Base-by-base conservation (phyloP, 2,113 vertebrate genomes). In the Jaculus jaculus region DNA sequence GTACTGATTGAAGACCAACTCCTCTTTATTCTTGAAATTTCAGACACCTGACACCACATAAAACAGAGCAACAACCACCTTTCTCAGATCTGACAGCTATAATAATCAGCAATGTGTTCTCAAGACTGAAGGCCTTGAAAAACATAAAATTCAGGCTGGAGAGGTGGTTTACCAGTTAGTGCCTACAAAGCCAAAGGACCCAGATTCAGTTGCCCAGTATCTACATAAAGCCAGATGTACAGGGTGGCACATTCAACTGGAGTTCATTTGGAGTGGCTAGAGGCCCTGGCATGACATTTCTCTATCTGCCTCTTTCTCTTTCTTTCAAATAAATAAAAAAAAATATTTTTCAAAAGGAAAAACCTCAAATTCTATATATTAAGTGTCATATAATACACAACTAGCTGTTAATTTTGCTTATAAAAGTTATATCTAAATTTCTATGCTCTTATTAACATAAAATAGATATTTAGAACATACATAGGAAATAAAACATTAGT, bases 401-500 rank as follows among this genome's bases (percentile, higher is more conserved):
- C 95, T 77, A 97, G 77, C 91, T 72, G 74, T 89, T 97, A 95
- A 87, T 94, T 97, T 96, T 97, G 94, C 91, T 96, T 97, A 96
- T 97, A 90, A 96, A 97, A 94, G 96, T 96, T 96, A 90, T 84
- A 92, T 79, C 23, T 95, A 95, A 94, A 98, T 98, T 98, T 2
- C 3, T 20, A 92, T 71, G 93, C 17, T 65, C 47, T 21, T 47
- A 96, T 96, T 97, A 96, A 47, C 85, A 91, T 83, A 86, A 95
- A 96, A 91, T 94, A 79, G 88, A 80, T 90, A 85, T 90, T 75
- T 93, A 85, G 80, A 81, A 68, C 51, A 84, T 91, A 92, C 93
- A 61, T 87, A 91, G 91, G 93, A 93, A 97, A 95, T 95, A 94
- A 92, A 93, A 77, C 95, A 96, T 95, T 91, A 94, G 87, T 94